Evolutionary conservation across 2,888 invertebrate genomes (phyloP), one percentile per base, ranked within the genome.

Genomic region (Carterocephalus palaemon): DNA sequence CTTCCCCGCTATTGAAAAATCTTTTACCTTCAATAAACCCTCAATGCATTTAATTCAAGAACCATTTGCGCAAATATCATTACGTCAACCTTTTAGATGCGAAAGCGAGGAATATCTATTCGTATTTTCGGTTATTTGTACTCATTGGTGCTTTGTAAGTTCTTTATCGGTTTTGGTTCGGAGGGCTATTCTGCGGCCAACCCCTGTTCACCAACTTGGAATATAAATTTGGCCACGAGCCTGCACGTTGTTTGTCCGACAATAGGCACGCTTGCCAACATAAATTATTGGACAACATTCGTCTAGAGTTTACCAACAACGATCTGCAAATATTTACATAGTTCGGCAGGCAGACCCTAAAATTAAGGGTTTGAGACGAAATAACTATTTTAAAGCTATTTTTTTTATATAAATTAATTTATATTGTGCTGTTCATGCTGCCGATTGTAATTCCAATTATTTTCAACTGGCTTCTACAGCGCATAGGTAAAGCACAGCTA

Each of bases 241-340:
- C 60, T 62, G 56, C 49, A 28, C 57, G 67, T 70, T 77, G 75
- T 80, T 76, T 75, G 78, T 70, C 68, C 66, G 61, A 73, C 74
- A 79, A 78, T 74, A 72, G 75, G 67, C 70, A 52, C 59, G 64
- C 62, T 63, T 67, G 70, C 68, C 69, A 70, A 79, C 74, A 75
- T 79, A 80, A 80, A 77, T 81, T 80, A 80, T 73, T 62, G 67
- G 62, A 61, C 69, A 68, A 67, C 69, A 71, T 75, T 75, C 70
- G 70, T 75, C 72, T 74, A 56, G 57, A 67, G 68, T 71, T 67
- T 64, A 60, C 67, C 57, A 63, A 66, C 70, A 61, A 57, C 59
- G 61, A 68, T 67, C 64, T 57, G 52, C 67, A 64, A 76, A 75
- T 76, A 80, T 76, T 75, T 75, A 70, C 53, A 57, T 46, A 39